Percentiles rank a stretch among this genome's conserved stretches.
Conservation (phyloP, 2,113 vertebrate species). For the Oreotrochilus melanogaster region DNA sequence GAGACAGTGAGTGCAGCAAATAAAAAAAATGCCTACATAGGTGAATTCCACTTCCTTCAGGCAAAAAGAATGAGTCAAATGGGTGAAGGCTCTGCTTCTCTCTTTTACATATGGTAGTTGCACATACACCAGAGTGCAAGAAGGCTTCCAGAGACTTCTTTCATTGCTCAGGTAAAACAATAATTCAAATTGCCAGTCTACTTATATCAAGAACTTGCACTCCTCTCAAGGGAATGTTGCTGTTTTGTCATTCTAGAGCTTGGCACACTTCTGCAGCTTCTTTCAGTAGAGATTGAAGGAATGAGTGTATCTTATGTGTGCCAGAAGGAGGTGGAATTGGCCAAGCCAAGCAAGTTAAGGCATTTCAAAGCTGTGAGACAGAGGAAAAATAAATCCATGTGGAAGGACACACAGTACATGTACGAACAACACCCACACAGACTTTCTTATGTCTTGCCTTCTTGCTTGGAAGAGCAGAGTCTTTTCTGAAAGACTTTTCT, state of each 20-base stretch:
- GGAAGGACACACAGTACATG: neutral
- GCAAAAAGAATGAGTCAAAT: neutral
- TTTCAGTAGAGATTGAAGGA: neutral
- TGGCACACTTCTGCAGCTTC: neutral
- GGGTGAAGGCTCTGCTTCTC: neutral
- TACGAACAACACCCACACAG: neutral
- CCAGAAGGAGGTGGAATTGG: neutral
- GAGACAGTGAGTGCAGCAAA: neutral
- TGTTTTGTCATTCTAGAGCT: neutral
- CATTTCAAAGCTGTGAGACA: neutral
- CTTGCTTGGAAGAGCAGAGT: neutral
- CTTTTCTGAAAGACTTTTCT: neutral
- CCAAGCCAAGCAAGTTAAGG: neutral
- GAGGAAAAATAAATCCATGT: neutral
- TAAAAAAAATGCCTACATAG: neutral
- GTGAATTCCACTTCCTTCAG: neutral
- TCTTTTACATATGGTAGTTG: neutral
- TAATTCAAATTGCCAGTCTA: neutral
- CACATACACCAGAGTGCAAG: neutral
- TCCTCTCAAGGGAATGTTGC: neutral
- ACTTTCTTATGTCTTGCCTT: neutral
- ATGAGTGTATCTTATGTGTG: accelerated
- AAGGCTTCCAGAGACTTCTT: neutral
- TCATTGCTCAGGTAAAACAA: neutral
- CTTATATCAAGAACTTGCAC: neutral